Conservation (phyloP, 2,113 vertebrate genomes). For the Nycticryphes semicollaris region DNA sequence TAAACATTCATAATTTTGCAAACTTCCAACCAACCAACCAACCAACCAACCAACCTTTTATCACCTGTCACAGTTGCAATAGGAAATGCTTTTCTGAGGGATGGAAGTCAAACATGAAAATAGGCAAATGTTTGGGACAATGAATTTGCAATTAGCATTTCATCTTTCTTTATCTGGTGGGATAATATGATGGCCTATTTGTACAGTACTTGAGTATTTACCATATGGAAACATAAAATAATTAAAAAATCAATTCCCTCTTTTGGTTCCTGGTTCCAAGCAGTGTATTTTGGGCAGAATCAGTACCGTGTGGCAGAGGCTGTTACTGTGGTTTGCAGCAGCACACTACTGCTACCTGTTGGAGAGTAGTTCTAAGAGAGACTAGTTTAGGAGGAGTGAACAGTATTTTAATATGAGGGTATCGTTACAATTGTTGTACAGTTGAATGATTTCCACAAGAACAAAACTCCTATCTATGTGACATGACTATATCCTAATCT, state of each 20-base stretch:
- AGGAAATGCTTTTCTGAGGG: neutral
- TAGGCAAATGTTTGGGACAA: neutral
- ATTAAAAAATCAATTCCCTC: neutral
- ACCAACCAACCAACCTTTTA: neutral
- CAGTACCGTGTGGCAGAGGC: neutral
- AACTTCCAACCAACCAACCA: neutral
- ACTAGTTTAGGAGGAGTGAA: neutral
- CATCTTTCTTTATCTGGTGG: accelerated
- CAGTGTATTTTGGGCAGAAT: neutral
- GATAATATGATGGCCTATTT: neutral
- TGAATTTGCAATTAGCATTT: neutral
- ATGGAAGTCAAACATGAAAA: neutral
- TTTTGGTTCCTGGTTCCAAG: neutral
- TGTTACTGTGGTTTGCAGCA: neutral
- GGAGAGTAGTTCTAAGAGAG: neutral
- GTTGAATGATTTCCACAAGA: neutral
- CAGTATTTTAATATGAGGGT: neutral
- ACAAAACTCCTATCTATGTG: neutral
- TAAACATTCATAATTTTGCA: neutral
- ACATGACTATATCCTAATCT: neutral
- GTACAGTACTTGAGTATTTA: neutral
- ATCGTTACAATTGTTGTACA: neutral
- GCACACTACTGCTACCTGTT: neutral
- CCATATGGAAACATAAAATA: neutral
- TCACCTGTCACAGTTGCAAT: neutral